A percentile compares a stretch with the other conserved stretches of the same genome.
These are phyloP conservation scores for Cyrtorhinus lividipennis DNA, from an alignment of 1,140 invertebrate species.

Conservation along the genomic window DNA sequence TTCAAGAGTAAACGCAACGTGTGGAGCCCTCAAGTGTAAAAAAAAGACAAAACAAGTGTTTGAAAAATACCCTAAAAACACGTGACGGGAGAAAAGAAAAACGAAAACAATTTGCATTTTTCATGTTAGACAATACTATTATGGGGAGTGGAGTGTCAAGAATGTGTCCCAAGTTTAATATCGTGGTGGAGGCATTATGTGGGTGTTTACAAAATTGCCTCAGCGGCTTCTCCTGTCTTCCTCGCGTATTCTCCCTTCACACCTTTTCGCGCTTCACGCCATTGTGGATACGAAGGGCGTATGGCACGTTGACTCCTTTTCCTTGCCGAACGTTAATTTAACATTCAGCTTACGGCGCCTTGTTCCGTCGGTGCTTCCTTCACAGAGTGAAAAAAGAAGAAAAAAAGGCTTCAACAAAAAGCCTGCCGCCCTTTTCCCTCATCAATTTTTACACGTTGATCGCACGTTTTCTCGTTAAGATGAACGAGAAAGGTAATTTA, in stretches of 20 bases:
- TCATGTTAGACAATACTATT: conserved; percentile 8
- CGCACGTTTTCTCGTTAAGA: no score
- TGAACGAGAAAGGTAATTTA: no score
- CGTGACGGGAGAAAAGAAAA: neutral
- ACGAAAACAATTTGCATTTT: conserved; percentile 5
- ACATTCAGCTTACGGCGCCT: no score
- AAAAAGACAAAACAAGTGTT: no score
- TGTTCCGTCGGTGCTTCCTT: neutral
- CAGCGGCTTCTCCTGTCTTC: neutral
- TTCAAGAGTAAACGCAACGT: no score
- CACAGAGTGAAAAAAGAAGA: neutral
- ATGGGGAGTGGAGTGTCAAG: conserved; percentile 2
- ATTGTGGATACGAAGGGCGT: no score
- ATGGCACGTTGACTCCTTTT: neutral
- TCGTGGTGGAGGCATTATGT: neutral
- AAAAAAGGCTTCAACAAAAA: no score
- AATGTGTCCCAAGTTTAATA: conserved; percentile 8
- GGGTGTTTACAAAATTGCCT: conserved; percentile 1
- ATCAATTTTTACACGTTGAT: no score
- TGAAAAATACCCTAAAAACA: no score
- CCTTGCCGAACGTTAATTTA: neutral
- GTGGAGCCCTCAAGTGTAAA: no score
- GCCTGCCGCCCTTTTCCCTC: no score
- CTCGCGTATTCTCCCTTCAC: neutral
- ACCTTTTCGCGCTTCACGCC: no score